Conservation (phyloP, 2,888 invertebrate species). For the Girardia tigrina region DNA sequence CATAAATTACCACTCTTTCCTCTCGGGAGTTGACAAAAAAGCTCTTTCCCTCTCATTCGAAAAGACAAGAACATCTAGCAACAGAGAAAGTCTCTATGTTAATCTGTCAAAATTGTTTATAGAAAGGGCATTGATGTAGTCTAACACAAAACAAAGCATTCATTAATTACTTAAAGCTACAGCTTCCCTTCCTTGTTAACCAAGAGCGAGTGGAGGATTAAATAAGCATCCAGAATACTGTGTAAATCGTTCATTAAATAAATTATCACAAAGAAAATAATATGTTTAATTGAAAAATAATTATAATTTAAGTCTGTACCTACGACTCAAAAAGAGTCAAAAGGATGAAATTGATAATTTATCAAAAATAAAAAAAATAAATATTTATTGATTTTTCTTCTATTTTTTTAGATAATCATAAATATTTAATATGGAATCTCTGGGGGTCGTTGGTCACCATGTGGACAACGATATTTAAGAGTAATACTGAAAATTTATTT, state of each 20-base stretch:
- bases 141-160: constrained; percentile 11
- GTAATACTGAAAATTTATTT: too few relatives aligned
- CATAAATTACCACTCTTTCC: constrained; percentile 5
- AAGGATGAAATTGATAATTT: not conserved
- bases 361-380: not conserved
- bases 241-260: constrained; percentile 1
- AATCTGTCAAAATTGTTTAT: constrained; percentile 23
- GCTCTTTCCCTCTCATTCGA: not conserved
- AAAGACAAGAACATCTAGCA: constrained; percentile 15
- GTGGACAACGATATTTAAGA: not conserved
- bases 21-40: constrained; percentile 16
- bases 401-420: not conserved
- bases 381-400: not conserved
- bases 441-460: not conserved
- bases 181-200: not conserved
- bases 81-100: constrained; percentile 10
- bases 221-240: not conserved
- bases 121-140: constrained; percentile 14
- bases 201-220: constrained; percentile 8
- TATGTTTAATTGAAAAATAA: constrained; percentile 5
- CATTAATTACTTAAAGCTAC: constrained; percentile 2
- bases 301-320: not conserved
- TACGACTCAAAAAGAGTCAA: not conserved
- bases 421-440: not conserved
- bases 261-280: constrained; percentile 5